These are phyloP conservation scores for Saxidomus purpurata DNA, from an alignment of 1,140 invertebrate species.

Conservation along the genomic window DNA sequence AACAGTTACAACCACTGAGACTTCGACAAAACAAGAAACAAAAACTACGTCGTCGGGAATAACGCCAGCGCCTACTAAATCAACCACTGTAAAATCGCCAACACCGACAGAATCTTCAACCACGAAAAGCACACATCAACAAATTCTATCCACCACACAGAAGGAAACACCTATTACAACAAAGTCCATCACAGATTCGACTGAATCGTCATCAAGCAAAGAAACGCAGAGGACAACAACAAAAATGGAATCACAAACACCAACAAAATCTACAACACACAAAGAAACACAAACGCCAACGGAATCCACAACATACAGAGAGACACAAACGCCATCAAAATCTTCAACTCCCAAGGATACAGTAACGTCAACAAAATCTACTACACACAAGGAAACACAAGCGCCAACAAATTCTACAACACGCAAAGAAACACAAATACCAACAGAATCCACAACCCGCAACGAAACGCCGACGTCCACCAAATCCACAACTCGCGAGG, in stretches of 20 bases:
- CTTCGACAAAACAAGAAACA: too few species aligned
- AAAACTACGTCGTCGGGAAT: not conserved
- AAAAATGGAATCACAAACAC: not conserved
- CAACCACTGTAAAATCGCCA: not conserved
- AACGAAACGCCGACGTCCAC: not conserved
- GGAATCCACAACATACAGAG: not conserved
- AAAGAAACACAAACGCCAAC: not conserved
- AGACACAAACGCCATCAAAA: not conserved
- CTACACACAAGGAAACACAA: not conserved
- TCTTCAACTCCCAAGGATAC: not conserved
- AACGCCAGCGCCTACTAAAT: not conserved
- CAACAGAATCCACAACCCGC: not conserved
- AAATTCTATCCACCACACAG: not conserved
- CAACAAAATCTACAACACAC: not conserved
- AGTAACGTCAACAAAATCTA: not conserved
- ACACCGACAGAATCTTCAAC: not conserved
- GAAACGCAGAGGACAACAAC: not conserved
- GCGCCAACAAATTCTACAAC: not conserved
- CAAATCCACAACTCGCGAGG: too few species aligned
- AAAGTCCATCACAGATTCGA: not conserved
- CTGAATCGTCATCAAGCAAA: not conserved
- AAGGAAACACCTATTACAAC: conserved; percentile 5
- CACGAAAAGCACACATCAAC: not conserved
- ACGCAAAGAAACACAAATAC: not conserved
- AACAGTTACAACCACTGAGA: too few species aligned